phyloP scores from a whole-genome alignment of 2,797 vertebrate species.

The Lateolabrax maculatus region DNA sequence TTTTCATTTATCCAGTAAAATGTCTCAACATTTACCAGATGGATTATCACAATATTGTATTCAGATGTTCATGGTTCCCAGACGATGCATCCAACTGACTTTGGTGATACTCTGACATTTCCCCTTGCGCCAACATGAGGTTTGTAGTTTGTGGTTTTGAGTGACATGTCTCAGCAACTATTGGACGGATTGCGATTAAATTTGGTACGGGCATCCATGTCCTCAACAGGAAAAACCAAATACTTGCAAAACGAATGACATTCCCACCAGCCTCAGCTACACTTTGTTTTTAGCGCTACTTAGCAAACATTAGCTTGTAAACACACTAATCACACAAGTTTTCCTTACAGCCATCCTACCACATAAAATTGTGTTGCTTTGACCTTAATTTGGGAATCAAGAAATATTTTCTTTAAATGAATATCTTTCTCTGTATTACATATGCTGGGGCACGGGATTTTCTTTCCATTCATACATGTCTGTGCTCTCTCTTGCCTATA shows the following conservation, averaged over 20 bases:
- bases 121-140: neutral
- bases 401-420: neutral
- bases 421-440: neutral
- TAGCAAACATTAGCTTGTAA: neutral
- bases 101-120: neutral
- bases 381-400: neutral
- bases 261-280: neutral
- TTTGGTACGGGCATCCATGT: neutral
- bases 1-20: neutral
- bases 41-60: neutral
- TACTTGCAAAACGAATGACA: neutral
- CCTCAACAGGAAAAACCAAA: too few relatives aligned
- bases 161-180: neutral
- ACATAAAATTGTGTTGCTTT: neutral
- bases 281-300: neutral
- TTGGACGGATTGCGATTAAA: neutral
- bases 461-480: neutral
- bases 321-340: neutral
- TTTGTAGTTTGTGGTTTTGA: too few relatives aligned
- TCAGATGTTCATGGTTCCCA: neutral
- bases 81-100: neutral
- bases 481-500: neutral
- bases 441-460: neutral
- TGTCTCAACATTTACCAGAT: neutral
- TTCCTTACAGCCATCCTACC: neutral